Base-by-base conservation (phyloP, 2,113 vertebrate genomes). In the Pelecanoides urinatrix region DNA sequence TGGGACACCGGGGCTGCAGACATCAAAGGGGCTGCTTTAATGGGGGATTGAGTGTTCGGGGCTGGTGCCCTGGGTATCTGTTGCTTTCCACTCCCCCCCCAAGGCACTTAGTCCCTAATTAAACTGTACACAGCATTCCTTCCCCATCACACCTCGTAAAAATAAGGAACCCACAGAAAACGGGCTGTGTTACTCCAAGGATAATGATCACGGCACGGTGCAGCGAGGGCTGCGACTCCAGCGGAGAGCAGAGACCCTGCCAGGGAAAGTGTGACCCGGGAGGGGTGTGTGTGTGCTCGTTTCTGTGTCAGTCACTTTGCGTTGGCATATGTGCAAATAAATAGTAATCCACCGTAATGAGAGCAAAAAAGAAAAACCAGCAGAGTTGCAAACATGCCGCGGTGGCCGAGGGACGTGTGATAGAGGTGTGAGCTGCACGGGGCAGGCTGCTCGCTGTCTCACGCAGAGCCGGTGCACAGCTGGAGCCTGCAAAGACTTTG, bases 61-160 rank as follows among this genome's bases (percentile, higher is more conserved):
- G 90, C 10, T 52, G 34, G 89, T 63, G 76, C 94, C 84, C 1
- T 0, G 38, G 71, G 56, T 95, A 73, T 90, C 75, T 91, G 63
- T 79, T 74, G 78, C 95, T 88, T 89, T 44, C 70, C 79, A 50
- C 56, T 56, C 49, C 38, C 52, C 52, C 91, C 45, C 5, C 30
- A 27, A 75, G 95, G 95, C 93, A 55, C 76, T 74, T 56, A 85
- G 50, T 65, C 93, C 76, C 83, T 97, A 95, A 97, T 97, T 97
- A 94, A 97, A 76, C 76, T 71, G 62, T 79, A 84, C 71, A 86
- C 88, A 82, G 47, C 95, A 96, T 96, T 96, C 96, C 93, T 97
- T 96, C 91, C 86, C 94, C 83, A 61, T 94, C 86, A 70, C 95
- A 96, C 96, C 95, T 97, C 38, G 1, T 97, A 96, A 97, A 97